Base-by-base conservation (phyloP, 2,113 vertebrate species). In the Pelodiscus sinensis region DNA sequence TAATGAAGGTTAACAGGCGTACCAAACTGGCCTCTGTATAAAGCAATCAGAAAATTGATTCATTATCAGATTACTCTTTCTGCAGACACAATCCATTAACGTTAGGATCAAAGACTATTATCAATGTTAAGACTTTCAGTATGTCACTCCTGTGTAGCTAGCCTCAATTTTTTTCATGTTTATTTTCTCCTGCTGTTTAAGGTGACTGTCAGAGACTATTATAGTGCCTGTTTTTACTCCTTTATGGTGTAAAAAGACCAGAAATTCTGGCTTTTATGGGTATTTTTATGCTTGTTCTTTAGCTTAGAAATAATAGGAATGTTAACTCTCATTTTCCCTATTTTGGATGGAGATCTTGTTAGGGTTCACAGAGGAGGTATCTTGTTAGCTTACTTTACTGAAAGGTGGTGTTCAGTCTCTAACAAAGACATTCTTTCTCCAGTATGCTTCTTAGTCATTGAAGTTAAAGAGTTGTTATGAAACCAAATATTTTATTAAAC, bases 111-210 rank as follows among this genome's bases (percentile, higher is more conserved):
- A 93, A 73, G 50, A 83, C 57, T 50, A 84, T 92, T 91, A 19
- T 19, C 35, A 71, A 35, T 71, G 18, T 71, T 35, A 35, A 35
- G 9, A 71, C 65, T 71, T 83, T 35, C 86, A 93, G 8, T 83
- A 50, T 68, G 5, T 9, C 12, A 13, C 91, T n/a, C 54, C 79
- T 88, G 82, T 92, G 35, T 35, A 1, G 0, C 55, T 83, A 79
- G n/a, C 27, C 44, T 50, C 82, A 0, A 44, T 88, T 92, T 85
- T 54, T 81, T 93, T 90, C n/a, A 54, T 80, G 54, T 81, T 81
- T 86, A 79, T 83, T 95, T 94, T 92, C 44, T 71, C 73, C 27
- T 86, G 38, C 86, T 91, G n/a, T 86, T 27, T 75, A 91, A 90
- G 84, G 27, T 87, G 54, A 57, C 82, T 65, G 92, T 78, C 60